phyloP scores from a whole-genome alignment of 2,888 invertebrate genomes.

The Mythimna lalbum region DNA sequence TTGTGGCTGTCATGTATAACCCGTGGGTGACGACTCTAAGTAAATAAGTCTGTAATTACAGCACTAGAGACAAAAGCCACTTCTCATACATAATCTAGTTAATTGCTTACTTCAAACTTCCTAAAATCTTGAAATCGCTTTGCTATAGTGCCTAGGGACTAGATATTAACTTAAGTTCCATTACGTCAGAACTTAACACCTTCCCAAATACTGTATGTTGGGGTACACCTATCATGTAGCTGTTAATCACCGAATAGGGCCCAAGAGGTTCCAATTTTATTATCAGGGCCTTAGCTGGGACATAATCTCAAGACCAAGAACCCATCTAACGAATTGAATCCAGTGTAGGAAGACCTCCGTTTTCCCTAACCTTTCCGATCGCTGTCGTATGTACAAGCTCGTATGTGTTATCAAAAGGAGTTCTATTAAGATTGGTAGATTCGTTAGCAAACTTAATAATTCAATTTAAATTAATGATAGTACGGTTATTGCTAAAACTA shows the following conservation, averaged over 20 bases:
- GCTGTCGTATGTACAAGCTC: constrained; percentile 13
- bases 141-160: constrained; percentile 2
- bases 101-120: neutral
- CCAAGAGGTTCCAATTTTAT: constrained; percentile 70
- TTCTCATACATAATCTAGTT: too few species aligned
- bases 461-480: constrained; percentile 73
- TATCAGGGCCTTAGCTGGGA: constrained; percentile 63
- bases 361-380: neutral
- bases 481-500: constrained; percentile 57
- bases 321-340: constrained; percentile 67
- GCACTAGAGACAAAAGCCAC: too few species aligned
- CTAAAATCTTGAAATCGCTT: constrained; percentile 34
- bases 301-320: constrained; percentile 69
- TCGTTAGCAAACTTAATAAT: constrained; percentile 67
- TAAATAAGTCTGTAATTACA: too few species aligned
- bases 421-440: constrained; percentile 60
- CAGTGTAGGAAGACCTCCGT: constrained; percentile 56
- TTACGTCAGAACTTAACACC: constrained; percentile 74
- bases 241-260: constrained; percentile 78
- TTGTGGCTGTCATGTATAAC: too few species aligned
- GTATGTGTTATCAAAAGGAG: constrained; percentile 45
- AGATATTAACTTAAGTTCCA: constrained; percentile 71
- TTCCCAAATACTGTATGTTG: constrained; percentile 63
- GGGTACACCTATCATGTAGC: constrained; percentile 66
- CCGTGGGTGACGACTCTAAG: too few species aligned